Base-by-base conservation (phyloP, 2,797 vertebrate genomes). In the Xiphorhynchus erythropygius region DNA sequence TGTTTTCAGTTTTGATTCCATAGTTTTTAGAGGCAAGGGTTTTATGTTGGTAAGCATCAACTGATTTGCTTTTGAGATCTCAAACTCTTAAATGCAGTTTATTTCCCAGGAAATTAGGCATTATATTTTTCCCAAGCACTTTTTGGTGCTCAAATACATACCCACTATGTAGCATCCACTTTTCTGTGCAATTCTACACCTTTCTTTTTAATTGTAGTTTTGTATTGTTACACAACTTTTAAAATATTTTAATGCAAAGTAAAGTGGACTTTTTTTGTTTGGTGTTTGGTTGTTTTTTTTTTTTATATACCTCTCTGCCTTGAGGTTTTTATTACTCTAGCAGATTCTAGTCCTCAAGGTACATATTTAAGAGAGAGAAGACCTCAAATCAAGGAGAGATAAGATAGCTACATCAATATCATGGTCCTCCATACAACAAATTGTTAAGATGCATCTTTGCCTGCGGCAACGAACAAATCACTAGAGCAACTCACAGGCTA, bases 391-490 rank as follows among this genome's bases (percentile, higher is more conserved):
- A 53, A 9, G 47, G 65, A 18, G 59, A 65, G 33, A 82, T 49
- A n/a, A 75, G 47, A 14, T 56, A 82, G 13, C 33, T 87, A 42
- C 93, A 88, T 93, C 74, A 82, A 11, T 89, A 44, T 67, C 91
- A 93, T 76, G 67, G 62, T 76, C 56, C 56, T 90, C 77, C 89
- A 94, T 91, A 56, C 28, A 22, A 47, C n/a, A 41, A 79, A 91
- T 14, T 8, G 13, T 91, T 88, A 89, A 75, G 57, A 50, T 42
- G 3, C 59, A 47, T 75, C 57, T 84, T 95, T 78, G 67, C n/a
- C 84, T 94, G 81, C 49, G 21, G 41, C n/a, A 63, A 32, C 53
- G n/a, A 59, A 47, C 52, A 44, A 82, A 35, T 70, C 59, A 28
- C 28, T 75, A 25, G n/a, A 76, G 44, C 82, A 69, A 11, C 53